A percentile compares a stretch with the other conserved stretches of the same genome.
Conservation (phyloP, 2,797 vertebrate genomes). For the Neosilurus hyrtlii region DNA sequence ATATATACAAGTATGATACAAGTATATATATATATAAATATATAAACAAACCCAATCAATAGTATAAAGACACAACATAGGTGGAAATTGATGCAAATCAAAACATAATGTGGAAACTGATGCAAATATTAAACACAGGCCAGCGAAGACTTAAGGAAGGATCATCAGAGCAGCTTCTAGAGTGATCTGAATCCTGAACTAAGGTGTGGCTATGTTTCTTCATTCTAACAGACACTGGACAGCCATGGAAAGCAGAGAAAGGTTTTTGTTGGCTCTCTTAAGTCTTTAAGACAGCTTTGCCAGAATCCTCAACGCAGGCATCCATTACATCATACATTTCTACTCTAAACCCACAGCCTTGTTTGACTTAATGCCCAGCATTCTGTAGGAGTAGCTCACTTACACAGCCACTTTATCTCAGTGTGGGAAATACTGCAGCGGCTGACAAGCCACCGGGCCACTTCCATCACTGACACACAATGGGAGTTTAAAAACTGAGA, state of each 20-base stretch:
- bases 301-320: conserved; percentile 21
- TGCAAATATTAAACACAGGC: neutral
- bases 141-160: neutral
- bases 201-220: neutral
- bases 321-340: conserved; percentile 13
- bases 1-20: no score
- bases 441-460: conserved; percentile 36
- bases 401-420: conserved; percentile 10
- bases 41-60: no score
- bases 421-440: conserved; percentile 27
- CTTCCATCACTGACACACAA: conserved; percentile 34
- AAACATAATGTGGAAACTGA: neutral
- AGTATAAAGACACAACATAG: no score
- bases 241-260: neutral
- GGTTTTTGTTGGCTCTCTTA: neutral
- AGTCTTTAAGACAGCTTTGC: neutral
- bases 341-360: conserved; percentile 25
- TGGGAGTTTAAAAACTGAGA: conserved; percentile 47
- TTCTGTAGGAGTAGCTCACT: conserved; percentile 18
- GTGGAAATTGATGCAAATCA: no score
- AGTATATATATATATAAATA: no score
- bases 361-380: conserved; percentile 22
- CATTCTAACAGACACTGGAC: neutral
- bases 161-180: neutral
- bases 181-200: neutral